Conservation (phyloP, 2,797 vertebrate species). For the Anguilla megastoma region DNA sequence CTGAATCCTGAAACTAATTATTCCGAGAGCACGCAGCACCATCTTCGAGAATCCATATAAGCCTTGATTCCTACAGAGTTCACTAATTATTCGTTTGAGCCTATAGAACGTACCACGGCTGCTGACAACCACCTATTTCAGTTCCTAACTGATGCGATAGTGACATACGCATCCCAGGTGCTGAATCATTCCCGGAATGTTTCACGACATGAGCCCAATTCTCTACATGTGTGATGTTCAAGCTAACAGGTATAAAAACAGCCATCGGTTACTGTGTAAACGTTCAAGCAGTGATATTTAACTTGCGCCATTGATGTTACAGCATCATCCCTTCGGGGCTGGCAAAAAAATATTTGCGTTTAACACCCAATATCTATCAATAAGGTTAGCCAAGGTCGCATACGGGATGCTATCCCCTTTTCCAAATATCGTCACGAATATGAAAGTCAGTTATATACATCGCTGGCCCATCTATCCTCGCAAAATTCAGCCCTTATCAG, state of each 20-base stretch:
- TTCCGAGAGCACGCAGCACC: background rate
- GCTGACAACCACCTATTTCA: background rate
- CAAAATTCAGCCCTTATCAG: background rate
- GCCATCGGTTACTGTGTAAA: background rate
- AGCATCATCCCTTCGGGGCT: background rate
- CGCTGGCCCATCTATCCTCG: background rate
- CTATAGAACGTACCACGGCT: background rate
- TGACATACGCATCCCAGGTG: background rate
- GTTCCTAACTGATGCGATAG: background rate
- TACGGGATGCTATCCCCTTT: background rate
- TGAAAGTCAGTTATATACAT: background rate
- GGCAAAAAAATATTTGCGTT: conserved; percentile 4
- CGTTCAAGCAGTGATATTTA: background rate
- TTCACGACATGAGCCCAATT: background rate
- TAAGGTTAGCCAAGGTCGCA: background rate
- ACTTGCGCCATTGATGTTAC: background rate
- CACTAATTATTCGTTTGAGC: background rate
- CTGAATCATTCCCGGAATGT: conserved; percentile 1
- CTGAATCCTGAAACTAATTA: background rate
- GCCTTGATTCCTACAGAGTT: background rate
- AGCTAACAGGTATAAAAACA: background rate
- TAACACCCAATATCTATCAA: background rate
- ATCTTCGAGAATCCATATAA: background rate
- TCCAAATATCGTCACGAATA: background rate
- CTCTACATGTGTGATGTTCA: background rate